These are phyloP conservation scores for Zaprionus vittiger DNA, from an alignment of 1,140 invertebrate genomes.

Conservation along the genomic window DNA sequence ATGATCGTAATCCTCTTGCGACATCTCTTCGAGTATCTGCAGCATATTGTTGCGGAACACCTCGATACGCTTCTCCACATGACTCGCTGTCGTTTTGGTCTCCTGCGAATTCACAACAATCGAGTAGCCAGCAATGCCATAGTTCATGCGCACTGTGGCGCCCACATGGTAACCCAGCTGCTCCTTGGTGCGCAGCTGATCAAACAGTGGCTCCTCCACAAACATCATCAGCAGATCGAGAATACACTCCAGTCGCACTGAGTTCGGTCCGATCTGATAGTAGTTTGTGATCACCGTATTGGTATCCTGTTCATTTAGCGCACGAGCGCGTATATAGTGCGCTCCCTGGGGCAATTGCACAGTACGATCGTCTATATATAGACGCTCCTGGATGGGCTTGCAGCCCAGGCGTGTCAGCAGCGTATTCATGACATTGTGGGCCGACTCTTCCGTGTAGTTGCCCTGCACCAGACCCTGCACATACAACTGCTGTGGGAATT, in stretches of 20 bases:
- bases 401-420: conserved; percentile 79
- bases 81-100: conserved; percentile 88
- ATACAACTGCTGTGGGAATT: conserved; percentile 87
- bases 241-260: conserved; percentile 88
- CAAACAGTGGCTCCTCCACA: conserved; percentile 95
- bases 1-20: conserved; percentile 87
- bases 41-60: conserved; percentile 89
- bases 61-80: conserved; percentile 91
- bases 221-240: conserved; percentile 92
- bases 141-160: conserved; percentile 88
- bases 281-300: conserved; percentile 95
- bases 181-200: conserved; percentile 94
- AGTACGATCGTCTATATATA: conserved; percentile 67
- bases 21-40: conserved; percentile 87
- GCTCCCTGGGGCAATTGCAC: conserved; percentile 88
- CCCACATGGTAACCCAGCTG: conserved; percentile 94
- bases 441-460: conserved; percentile 88
- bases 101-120: conserved; percentile 91
- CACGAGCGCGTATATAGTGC: conserved; percentile 87
- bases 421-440: conserved; percentile 85
- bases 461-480: conserved; percentile 91
- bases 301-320: conserved; percentile 90
- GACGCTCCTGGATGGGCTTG: conserved; percentile 62
- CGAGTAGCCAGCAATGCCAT: conserved; percentile 90
- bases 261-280: conserved; percentile 91